Evolutionary conservation across 2,797 vertebrate genomes (phyloP).

Genomic region (Notamacropus eugenii): DNA sequence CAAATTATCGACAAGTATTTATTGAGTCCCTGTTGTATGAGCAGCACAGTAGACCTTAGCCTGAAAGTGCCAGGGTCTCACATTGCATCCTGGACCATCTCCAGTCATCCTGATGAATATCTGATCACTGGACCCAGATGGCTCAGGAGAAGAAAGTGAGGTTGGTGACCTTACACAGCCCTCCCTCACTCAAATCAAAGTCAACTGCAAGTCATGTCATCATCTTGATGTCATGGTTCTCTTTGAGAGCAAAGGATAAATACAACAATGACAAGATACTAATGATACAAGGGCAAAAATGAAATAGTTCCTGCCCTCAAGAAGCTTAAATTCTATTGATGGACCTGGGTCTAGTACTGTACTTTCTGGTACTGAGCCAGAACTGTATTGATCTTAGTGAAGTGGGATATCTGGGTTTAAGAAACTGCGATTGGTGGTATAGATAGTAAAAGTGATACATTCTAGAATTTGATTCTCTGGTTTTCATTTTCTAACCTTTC

Average conservation of each 20-base stretch:
- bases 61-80: too few relatives aligned
- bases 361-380: not conserved
- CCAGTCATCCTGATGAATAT: too few relatives aligned
- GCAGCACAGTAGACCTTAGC: not conserved
- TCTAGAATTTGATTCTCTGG: not conserved
- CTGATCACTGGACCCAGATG: too few relatives aligned
- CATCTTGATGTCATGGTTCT: too few relatives aligned
- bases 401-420: not conserved
- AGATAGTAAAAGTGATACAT: not conserved
- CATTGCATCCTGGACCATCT: too few relatives aligned
- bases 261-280: not conserved
- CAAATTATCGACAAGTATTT: not conserved
- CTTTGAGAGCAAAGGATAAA: too few relatives aligned
- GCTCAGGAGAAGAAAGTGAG: too few relatives aligned
- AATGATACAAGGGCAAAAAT: not conserved
- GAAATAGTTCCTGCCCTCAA: not conserved
- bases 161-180: too few relatives aligned
- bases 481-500: not conserved
- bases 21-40: not conserved
- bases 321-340: not conserved
- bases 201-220: too few relatives aligned
- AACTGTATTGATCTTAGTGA: not conserved
- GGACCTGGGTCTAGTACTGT: not conserved
- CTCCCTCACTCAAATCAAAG: too few relatives aligned
- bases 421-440: not conserved